Evolutionary conservation across 2,888 invertebrate species (phyloP).

Genomic region (Coleophora deauratella): DNA sequence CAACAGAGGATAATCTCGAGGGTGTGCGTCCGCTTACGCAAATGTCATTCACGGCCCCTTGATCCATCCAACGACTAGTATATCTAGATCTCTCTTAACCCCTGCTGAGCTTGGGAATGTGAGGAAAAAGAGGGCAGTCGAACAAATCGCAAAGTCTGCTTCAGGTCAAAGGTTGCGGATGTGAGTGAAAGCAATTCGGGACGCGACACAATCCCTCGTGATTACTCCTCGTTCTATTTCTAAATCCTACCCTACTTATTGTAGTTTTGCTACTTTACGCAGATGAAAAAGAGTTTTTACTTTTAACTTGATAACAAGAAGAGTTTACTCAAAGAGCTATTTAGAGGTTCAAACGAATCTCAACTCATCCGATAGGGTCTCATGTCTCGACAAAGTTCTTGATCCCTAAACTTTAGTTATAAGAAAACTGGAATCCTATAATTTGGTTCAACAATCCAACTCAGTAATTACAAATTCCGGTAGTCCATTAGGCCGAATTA

Average conservation of each 20-base stretch:
- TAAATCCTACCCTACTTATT: constrained; percentile 26
- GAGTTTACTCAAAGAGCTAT: too few species aligned
- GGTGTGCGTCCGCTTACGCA: constrained; percentile 53
- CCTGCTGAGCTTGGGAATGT: constrained; percentile 3
- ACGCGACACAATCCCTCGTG: constrained; percentile 37
- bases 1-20: constrained; percentile 51
- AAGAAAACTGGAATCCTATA: constrained; percentile 16
- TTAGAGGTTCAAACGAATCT: too few species aligned
- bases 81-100: constrained; percentile 15
- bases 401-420: too few species aligned
- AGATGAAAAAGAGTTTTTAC: too few species aligned
- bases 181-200: constrained; percentile 40
- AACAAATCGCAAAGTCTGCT: constrained; percentile 18
- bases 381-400: too few species aligned
- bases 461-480: constrained; percentile 49
- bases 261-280: too few species aligned
- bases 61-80: constrained; percentile 31
- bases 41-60: constrained; percentile 60
- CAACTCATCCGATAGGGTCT: not conserved
- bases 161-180: constrained; percentile 29
- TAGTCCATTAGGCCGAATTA: constrained; percentile 50
- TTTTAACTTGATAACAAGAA: too few species aligned
- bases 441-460: constrained; percentile 20
- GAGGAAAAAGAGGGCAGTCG: constrained; percentile 19
- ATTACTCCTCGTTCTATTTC: constrained; percentile 49